Evolutionary conservation across 2,797 vertebrate species (phyloP).

Genomic region (Otolemur crassicaudatus): DNA sequence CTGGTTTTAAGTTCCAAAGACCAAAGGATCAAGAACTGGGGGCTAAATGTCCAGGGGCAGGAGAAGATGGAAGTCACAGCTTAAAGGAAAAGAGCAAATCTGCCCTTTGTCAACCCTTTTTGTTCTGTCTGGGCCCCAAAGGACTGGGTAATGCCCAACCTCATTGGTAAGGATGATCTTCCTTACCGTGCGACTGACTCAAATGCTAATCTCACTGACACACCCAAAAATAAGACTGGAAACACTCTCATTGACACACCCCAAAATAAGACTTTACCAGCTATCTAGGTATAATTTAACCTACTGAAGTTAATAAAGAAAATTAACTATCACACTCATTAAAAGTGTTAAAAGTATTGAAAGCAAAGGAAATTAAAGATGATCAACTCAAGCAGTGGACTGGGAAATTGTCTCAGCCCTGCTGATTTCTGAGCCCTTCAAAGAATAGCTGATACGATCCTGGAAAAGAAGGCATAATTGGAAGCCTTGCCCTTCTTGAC

Average conservation of each 20-base stretch:
- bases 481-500: neutral
- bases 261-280: neutral
- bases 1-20: neutral
- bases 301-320: neutral
- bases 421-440: neutral
- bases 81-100: neutral
- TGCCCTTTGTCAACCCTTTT: neutral
- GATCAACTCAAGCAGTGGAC: neutral
- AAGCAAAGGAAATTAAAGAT: neutral
- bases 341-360: neutral
- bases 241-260: neutral
- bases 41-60: neutral
- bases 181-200: fast-evolving
- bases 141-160: neutral
- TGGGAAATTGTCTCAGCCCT: neutral
- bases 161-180: neutral
- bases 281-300: neutral
- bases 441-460: neutral
- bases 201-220: neutral
- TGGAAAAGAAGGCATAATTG: neutral
- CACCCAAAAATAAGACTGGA: neutral
- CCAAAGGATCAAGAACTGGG: neutral
- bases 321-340: neutral
- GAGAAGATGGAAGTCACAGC: neutral
- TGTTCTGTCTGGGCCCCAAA: neutral